Evolutionary conservation across 2,888 invertebrate genomes (phyloP).

Genomic region (Dynastes hyllus): DNA sequence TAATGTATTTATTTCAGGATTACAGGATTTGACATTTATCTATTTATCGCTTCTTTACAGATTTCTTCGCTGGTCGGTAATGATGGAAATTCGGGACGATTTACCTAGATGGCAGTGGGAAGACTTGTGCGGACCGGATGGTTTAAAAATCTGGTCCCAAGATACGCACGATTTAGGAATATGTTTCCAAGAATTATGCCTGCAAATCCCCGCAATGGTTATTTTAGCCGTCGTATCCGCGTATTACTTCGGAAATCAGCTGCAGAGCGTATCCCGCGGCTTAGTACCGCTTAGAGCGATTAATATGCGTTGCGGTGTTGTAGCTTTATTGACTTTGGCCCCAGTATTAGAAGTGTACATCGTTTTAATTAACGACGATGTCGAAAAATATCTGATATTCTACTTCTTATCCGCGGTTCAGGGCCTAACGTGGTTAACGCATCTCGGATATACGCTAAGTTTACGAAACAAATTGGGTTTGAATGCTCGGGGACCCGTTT

Average conservation of each 20-base stretch:
- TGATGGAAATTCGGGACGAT: conserved; percentile 14
- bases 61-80: conserved; percentile 4
- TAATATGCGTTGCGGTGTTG: conserved; percentile 77
- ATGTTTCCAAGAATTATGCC: conserved; percentile 89
- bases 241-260: conserved; percentile 84
- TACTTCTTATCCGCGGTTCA: conserved; percentile 82
- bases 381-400: conserved; percentile 77
- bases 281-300: conserved; percentile 78
- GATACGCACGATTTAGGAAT: conserved; percentile 83
- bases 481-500: conserved; percentile 84
- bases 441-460: conserved; percentile 83
- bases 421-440: conserved; percentile 86
- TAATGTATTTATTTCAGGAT: conserved; percentile 5
- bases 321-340: conserved; percentile 77
- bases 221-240: conserved; percentile 86
- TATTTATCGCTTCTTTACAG: conserved; percentile 17
- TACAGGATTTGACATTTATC: not conserved
- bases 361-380: conserved; percentile 73
- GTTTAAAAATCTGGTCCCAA: conserved; percentile 81
- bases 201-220: conserved; percentile 84
- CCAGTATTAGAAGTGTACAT: conserved; percentile 82
- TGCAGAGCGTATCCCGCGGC: conserved; percentile 77
- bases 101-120: conserved; percentile 73
- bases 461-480: conserved; percentile 78
- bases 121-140: conserved; percentile 83